Evolutionary conservation across 92 coral and sea anemone species (phyloP).

Genomic region (Umimayanthus chanpuru): DNA sequence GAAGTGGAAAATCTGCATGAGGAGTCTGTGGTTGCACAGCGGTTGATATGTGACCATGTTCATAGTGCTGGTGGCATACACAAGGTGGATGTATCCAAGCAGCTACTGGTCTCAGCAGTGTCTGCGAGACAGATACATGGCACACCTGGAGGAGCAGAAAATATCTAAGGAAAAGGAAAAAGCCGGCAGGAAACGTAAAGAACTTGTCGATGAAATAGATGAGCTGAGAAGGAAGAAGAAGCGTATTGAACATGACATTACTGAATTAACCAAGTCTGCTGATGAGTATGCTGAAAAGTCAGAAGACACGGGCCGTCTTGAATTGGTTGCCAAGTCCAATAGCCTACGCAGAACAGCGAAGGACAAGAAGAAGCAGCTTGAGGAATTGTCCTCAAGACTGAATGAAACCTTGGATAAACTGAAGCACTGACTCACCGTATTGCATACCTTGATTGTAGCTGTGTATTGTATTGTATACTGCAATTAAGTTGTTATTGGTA

Average conservation of each 20-base stretch:
- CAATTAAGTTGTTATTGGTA: neutral
- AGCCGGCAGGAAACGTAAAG: constrained; percentile 26
- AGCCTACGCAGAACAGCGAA: constrained; percentile 29
- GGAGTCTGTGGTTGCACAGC: constrained; percentile 48
- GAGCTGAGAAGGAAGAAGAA: constrained; percentile 36
- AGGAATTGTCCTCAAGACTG: constrained; percentile 26
- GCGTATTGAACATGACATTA: constrained; percentile 20
- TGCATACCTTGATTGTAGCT: neutral
- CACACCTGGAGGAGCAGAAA: constrained; percentile 42
- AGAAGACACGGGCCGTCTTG: constrained; percentile 32
- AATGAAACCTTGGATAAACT: constrained; percentile 9
- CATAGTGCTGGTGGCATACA: constrained; percentile 38
- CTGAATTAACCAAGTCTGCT: constrained; percentile 44
- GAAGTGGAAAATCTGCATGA: too few species aligned
- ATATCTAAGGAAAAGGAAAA: neutral
- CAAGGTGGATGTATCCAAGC: constrained; percentile 37
- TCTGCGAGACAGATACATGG: constrained; percentile 45
- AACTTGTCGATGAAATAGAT: constrained; percentile 33
- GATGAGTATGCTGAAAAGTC: constrained; percentile 28
- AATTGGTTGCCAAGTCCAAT: constrained; percentile 29
- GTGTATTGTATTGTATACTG: neutral
- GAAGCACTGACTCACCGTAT: neutral
- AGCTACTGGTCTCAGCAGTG: constrained; percentile 33
- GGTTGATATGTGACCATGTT: constrained; percentile 47
- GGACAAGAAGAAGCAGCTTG: constrained; percentile 31